Base-by-base conservation (phyloP, 2,113 vertebrate genomes). In the Speoplatyrhinus poulsoni region DNA sequence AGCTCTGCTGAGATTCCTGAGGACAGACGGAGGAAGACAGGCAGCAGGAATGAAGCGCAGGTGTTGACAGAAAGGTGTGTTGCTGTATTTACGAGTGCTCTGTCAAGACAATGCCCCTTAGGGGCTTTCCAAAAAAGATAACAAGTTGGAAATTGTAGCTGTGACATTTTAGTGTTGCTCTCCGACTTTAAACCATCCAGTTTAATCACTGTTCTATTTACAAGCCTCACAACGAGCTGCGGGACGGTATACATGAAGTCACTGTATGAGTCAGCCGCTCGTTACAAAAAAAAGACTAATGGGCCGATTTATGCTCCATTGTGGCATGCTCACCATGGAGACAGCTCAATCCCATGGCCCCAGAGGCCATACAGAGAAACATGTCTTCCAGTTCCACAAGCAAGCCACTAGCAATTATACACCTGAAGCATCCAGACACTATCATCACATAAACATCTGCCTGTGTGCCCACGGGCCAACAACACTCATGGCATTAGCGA, bases 401-500 rank as follows among this genome's bases (percentile, higher is more conserved):
- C 86, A 80, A 87, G 82, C 89, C 87, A 90, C 88, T 77, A 91
- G 89, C 90, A 92, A 91, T 92, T 92, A 92, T 90, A 88, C 90
- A 93, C 91, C 92, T 89, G 89, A 92, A 92, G 91, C 87, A 88
- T 89, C 83, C 86, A 89, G 87, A 87, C 85, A 87, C 92, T 91
- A 89, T 92, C 89, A 92, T 91, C 89, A 92, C 92, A 92, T 89
- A 92, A 91, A 93, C 90, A 92, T 90, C 92, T 89, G 87, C 89
- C 92, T 72, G 78, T 69, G 77, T 89, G 87, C 89, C 92, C 72
- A 76, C 69, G 77, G 90, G 89, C 85, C 57, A 83, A 69, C 70
- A 65, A 56, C 72, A 69, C 36, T 84, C 85, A 2, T 26, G 26
- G 26, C 86, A 89, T 92, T 91, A 92, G 92, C 91, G 89, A 91